These are phyloP conservation scores for Limnothrissa miodon DNA, from an alignment of 2,113 vertebrate genomes.

Conservation along the genomic window DNA sequence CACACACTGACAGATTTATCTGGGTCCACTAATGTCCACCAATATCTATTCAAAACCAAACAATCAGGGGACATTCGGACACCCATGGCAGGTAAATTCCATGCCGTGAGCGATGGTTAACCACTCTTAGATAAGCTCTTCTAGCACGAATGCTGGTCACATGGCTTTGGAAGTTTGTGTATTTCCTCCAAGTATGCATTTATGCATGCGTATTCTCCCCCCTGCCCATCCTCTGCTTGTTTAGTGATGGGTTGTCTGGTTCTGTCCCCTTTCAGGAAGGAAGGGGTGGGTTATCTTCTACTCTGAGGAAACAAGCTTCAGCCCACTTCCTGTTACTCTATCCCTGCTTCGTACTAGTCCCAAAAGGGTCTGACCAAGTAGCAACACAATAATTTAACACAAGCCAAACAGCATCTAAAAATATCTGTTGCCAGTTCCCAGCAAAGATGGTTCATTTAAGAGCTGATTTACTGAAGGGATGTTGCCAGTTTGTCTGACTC, in stretches of 20 bases:
- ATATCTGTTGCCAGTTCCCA: not conserved
- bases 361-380: not conserved
- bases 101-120: not conserved
- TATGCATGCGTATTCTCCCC: not conserved
- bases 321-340: conserved; percentile 33
- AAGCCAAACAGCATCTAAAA: not conserved
- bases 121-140: not conserved
- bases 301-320: conserved; percentile 24
- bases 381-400: not conserved
- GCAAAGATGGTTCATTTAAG: not conserved
- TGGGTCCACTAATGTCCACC: too few species aligned
- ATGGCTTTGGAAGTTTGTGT: not conserved
- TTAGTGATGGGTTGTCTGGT: not conserved
- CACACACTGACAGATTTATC: too few species aligned
- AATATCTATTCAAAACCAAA: not conserved
- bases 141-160: not conserved
- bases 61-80: not conserved
- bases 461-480: not conserved
- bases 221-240: not conserved
- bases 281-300: not conserved
- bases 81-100: not conserved
- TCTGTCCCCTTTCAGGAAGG: not conserved
- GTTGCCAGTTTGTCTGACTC: not conserved
- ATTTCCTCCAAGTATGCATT: not conserved
- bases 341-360: not conserved